Evolutionary conservation across 2,113 vertebrate species (phyloP), one percentile per base, ranked within the genome.

Genomic region (Rhodinocichla rosea): DNA sequence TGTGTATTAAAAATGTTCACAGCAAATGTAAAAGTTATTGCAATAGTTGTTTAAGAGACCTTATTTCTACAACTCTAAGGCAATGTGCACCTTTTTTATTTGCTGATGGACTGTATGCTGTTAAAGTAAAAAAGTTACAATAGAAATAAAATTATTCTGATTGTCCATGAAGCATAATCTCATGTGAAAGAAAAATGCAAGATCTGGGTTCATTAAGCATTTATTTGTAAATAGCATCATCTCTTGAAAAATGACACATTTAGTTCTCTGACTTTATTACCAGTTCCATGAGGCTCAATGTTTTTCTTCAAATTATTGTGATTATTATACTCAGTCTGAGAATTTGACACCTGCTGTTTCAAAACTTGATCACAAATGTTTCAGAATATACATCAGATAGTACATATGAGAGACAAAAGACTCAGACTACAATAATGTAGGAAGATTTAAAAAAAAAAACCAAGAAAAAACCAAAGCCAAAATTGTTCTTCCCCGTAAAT

Each of bases 301-400:
- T 85, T 93, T 97, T 89, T 88, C 86, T 93, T 75, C 77, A 94
- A 96, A 94, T 93, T 73, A 90, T 84, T 96, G 89, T 96, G 87
- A 95, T 95, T 95, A 92, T 96, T 95, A 90, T 88, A 92, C 44
- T 95, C 49, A 3, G 35, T 73, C 95, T 97, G 32, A 93, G 81
- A 90, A 95, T 93, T 65, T 92, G 91, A 92, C 40, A 62, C 96
- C 92, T 94, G 94, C 96, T 96, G 87, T 91, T 95, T 88, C 73
- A 79, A 95, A 97, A 93, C 91, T 89, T 91, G 92, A 84, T 95
- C 74, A 32, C 88, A 89, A 97, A 88, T 83, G 65, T 93, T 92
- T 93, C 83, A 67, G 65, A 91, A 93, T 87, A 86, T 78, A 90
- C 83, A 92, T 86, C 55, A 95, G 75, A 67, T 35, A 88, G 78